Base-by-base conservation (phyloP, 1,140 invertebrate species). In the Zaprionus africanus region DNA sequence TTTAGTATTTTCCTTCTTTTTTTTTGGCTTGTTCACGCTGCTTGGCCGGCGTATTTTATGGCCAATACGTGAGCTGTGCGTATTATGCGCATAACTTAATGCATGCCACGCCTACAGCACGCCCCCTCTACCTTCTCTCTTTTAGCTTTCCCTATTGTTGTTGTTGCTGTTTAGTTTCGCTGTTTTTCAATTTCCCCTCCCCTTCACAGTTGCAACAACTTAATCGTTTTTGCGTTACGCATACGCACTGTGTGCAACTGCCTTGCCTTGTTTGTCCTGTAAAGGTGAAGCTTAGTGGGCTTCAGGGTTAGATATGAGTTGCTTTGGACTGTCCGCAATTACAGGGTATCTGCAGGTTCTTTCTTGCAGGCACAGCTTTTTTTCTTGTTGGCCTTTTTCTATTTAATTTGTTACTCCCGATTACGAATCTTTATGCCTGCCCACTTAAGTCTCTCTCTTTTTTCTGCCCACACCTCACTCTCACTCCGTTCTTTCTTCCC, bases 41-140 rank as follows among this genome's bases (percentile, higher is more conserved):
- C 46, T 75, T 78, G 58, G 60, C 46, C 56, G 41, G 34, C 34
- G 70, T 87, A 81, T 79, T 90, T 88, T 90, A 88, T 88, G 81
- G 84, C 84, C 85, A 88, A 88, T 90, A 88, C 84, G 84, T 88
- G 84, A 84, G 85, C 54, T 74, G 81, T 72, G 78, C 81, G 87
- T 88, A 90, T 90, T 88, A 88, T 88, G 84, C 81, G 84, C 84
- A 88, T 88, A 88, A 90, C 81, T 87, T 88, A 81, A 83, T 87
- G 59, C 82, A 71, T 75, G 80, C 74, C 84, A 78, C 56, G 69
- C 80, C 80, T 56, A 62, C 26, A 28, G 11, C 1, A 22, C 31
- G 28, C 12, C 51, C 36, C 1, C 51, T 12, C n/a, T n/a, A 7
- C 12, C 11, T 43, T n/a, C 12, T 2, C 31, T 34, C 43, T 31